Evolutionary conservation across 2,888 invertebrate genomes (phyloP), one percentile per base, ranked within the genome.

Genomic region (Neoscelio sp.): DNA sequence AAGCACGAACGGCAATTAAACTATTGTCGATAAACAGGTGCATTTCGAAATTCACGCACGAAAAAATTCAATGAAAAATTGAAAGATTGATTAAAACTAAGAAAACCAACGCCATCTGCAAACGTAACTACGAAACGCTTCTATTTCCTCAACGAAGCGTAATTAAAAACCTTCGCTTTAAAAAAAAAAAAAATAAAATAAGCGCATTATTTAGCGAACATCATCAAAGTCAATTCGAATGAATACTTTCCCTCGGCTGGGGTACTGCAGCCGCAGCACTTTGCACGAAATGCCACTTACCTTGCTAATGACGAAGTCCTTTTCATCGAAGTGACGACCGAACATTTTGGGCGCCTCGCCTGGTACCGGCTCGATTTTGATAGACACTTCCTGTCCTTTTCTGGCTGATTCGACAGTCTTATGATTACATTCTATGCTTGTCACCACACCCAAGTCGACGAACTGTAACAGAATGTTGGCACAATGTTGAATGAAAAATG

Each of bases 261-360:
- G n/a, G n/a, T n/a, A n/a, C n/a, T n/a, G n/a, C n/a, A n/a, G n/a
- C n/a, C n/a, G n/a, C n/a, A n/a, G n/a, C n/a, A n/a, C n/a, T n/a
- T 30, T 30, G 35, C 35, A 12, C 13, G 20, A 54, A 13, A 13
- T 28, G 35, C 3, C 13, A 52, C 93, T 92, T 90, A 96, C 96
- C 95, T 96, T 98, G 93, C 99, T 99, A 88, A 98, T 94, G 82
- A 99, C 93, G 90, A 97, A 92, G 91, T 99, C 99, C 35, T 95
- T 97, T 87, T 97, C 96, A 88, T 99, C 99, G 91, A 99, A 99
- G 92, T 99, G 99, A 71, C 99, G 93, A 7, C 99, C 99, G 91
- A 95, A 98, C 96, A 99, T 96, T 92, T 99, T 99, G 46, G 99
- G 99, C 48, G 99, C 95, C 91, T 99, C 99, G n/a, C 99, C 99